These are phyloP conservation scores for Caenorhabditis becei DNA, from an alignment of 2,888 invertebrate species.

Conservation along the genomic window DNA sequence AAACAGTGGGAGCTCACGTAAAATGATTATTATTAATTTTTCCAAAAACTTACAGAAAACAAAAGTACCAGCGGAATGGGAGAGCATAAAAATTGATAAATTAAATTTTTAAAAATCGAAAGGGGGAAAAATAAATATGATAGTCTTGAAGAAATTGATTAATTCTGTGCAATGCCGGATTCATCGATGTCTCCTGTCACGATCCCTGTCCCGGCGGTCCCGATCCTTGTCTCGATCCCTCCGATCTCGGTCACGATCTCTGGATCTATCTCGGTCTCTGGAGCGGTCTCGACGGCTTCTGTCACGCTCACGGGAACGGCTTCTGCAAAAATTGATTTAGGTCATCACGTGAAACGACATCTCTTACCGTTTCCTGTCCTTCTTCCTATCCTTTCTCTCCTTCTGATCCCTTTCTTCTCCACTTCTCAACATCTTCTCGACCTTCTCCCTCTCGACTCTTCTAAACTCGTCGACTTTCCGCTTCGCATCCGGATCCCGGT, in stretches of 20 bases:
- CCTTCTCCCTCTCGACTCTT: conserved; percentile 59
- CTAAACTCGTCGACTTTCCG: conserved; percentile 63
- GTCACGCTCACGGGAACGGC: conserved; percentile 35
- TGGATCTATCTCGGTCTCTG: conserved; percentile 34
- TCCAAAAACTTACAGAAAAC: too few species aligned
- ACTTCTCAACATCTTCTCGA: conserved; percentile 57
- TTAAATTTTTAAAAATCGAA: too few species aligned
- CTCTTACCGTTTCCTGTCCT: conserved; percentile 22
- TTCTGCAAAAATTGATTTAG: conserved; percentile 16
- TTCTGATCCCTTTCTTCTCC: conserved; percentile 28
- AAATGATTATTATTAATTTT: too few species aligned
- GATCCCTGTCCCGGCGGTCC: conserved; percentile 26
- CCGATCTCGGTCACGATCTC: conserved; percentile 43
- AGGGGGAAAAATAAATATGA: too few species aligned
- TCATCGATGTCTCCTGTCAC: conserved; percentile 13
- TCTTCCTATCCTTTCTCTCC: conserved; percentile 35
- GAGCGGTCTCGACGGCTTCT: conserved; percentile 24
- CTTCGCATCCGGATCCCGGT: conserved; percentile 64
- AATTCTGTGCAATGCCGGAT: too few species aligned
- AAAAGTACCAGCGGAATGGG: too few species aligned
- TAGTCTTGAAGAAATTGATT: too few species aligned
- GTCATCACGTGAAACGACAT: neutral
- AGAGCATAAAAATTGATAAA: too few species aligned
- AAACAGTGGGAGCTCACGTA: too few species aligned
- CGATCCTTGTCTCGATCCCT: conserved; percentile 40